These are phyloP conservation scores for Allolobophora icterica DNA, from an alignment of 2,888 invertebrate genomes.

Conservation along the genomic window DNA sequence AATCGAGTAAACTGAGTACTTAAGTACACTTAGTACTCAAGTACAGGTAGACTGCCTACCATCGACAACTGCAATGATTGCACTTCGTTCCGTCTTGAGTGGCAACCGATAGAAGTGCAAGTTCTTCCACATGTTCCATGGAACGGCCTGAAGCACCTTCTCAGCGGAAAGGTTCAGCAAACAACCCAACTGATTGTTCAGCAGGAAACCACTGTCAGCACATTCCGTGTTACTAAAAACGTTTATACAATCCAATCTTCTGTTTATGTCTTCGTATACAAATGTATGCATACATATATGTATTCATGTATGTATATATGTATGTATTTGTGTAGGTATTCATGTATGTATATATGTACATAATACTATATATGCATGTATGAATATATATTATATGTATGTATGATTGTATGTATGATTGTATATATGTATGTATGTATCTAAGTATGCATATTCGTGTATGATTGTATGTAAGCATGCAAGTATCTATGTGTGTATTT, in stretches of 20 bases:
- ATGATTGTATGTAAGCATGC: too few species aligned
- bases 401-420: too few species aligned
- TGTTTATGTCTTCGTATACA: not conserved
- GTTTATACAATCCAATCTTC: not conserved
- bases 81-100: constrained; percentile 48
- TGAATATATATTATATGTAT: too few species aligned
- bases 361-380: too few species aligned
- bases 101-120: constrained; percentile 55
- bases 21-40: too few species aligned
- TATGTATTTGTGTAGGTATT: too few species aligned
- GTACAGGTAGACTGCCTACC: constrained; percentile 44
- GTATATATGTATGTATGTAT: too few species aligned
- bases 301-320: not conserved
- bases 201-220: not conserved
- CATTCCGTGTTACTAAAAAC: not conserved
- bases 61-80: constrained; percentile 52
- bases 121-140: constrained; percentile 53
- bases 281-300: not conserved
- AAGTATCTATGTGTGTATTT: too few species aligned
- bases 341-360: too few species aligned
- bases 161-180: constrained; percentile 44
- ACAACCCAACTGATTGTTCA: constrained; percentile 44
- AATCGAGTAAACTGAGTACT: too few species aligned
- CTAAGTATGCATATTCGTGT: too few species aligned
- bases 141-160: constrained; percentile 48